Evolutionary conservation across 1,140 invertebrate species (phyloP).

Genomic region (Onthophagus taurus): DNA sequence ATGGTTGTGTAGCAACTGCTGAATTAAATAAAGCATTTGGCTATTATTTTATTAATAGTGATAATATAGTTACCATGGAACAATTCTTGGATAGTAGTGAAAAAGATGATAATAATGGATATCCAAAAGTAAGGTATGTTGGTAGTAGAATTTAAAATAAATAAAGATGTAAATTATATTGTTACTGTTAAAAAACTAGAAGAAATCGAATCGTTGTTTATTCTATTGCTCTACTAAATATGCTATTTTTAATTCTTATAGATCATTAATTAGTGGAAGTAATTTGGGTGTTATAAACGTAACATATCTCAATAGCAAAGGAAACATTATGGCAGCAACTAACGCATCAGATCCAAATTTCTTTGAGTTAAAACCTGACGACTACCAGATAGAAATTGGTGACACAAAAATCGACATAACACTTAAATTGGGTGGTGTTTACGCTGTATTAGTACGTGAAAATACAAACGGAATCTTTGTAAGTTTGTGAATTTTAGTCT

Average conservation of each 20-base stretch:
- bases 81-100: constrained; percentile 31
- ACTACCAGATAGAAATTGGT: constrained; percentile 14
- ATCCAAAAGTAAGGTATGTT: constrained; percentile 37
- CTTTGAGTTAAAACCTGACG: constrained; percentile 11
- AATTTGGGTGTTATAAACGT: constrained; percentile 1
- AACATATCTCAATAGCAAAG: constrained; percentile 3
- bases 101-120: constrained; percentile 37
- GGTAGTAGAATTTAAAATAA: not conserved
- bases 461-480: not conserved
- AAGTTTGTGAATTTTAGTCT: constrained; percentile 5
- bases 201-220: no score
- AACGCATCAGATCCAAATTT: not conserved
- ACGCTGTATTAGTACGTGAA: constrained; percentile 17
- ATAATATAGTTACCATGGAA: not conserved
- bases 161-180: not conserved
- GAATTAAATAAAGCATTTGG: constrained; percentile 22
- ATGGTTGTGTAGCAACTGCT: constrained; percentile 11
- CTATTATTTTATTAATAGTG: constrained; percentile 19
- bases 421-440: constrained; percentile 25
- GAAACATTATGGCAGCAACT: not conserved
- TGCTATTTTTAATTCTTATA: constrained; percentile 10
- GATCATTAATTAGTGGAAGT: constrained; percentile 11
- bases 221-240: not conserved
- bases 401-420: constrained; percentile 1
- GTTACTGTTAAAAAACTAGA: no score